Base-by-base conservation (phyloP, 2,888 invertebrate genomes). In the Hypercompe scribonia region DNA sequence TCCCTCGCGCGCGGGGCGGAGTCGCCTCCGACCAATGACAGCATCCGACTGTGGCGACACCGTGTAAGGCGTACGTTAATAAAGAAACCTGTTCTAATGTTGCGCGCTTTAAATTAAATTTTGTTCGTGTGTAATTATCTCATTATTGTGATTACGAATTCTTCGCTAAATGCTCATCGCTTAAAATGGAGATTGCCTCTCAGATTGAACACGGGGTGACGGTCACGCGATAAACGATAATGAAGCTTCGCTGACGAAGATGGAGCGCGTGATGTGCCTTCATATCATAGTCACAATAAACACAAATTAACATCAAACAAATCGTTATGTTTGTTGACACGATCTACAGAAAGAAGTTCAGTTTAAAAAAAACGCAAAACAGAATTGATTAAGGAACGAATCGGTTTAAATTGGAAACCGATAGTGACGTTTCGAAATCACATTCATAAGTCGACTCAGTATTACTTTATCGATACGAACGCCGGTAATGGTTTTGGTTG, bases 31-130 rank as follows among this genome's bases (percentile, higher is more conserved):
- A 93, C 96, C 96, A 96, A 96, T 96, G 93, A 94, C 94, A 88
- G 92, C 91, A 91, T 91, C 92, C 89, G 92, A 92, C 91, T 92
- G 92, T 91, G 92, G 95, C 95, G 95, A 95, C 94, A 93, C 94
- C 93, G 94, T 93, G 95, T 92, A 95, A 95, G 95, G 96, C 95
- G 95, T 95, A 93, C 92, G 95, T 94, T 94, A 94, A 95, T 95
- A 95, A 95, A 94, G 93, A 95, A 96, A 96, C 96, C 96, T 93
- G 96, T 96, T 96, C 95, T 96, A 95, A 95, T 95, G 94, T 94
- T 94, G 94, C 91, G 94, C 94, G 94, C 93, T 94, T 95, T 95
- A 95, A 96, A 96, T 96, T 96, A 95, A 96, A 95, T 96, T 96
- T 95, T 94, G 94, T 95, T 92, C 93, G 93, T 94, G 94, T 95